Base-by-base conservation (phyloP, 2,113 vertebrate genomes). In the Bufo bufo region DNA sequence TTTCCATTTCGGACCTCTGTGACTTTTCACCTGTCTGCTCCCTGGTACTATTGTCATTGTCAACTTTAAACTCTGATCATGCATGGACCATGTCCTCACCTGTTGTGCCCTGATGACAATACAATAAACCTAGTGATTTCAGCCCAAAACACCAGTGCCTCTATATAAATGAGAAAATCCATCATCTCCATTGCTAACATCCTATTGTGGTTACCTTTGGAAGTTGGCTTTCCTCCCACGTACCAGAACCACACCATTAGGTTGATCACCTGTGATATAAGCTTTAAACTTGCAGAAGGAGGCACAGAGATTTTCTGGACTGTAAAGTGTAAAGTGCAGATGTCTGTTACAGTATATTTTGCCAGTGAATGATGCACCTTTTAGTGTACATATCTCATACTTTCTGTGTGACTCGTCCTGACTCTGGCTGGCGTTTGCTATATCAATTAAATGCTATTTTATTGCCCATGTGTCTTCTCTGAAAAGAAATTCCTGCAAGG, bases 381-480 rank as follows among this genome's bases (percentile, higher is more conserved):
- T 78, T 43, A 66, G 85, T 86, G 58, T 79, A 87, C 63, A 87
- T 71, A 79, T 86, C 61, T 23, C 61, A 66, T 66, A 66, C 14
- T 71, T 71, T 56, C 85, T 66, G 75, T 56, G 47, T 87, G 61
- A 71, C 85, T 52, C 33, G 52, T n/a, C 58, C 74, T 66, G 59
- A 54, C 8, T 87, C 85, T 65, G 85, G 66, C 85, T 86, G 63
- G 85, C 23, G 52, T 86, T 54, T 79, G 61, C 85, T 80, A 45
- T 87, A 71, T 86, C 85, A 79, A 78, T 87, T 80, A 69, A 79
- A 80, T 52, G 61, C 11, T 87, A 14, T 86, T 86, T 86, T 86
- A 86, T 65, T 63, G 84, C 13, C 84, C 72, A 86, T 86, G 58
- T 86, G 84, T 78, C 84, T 78, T 50, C 19, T 58, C 56, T 59